Evolutionary conservation across 1,140 invertebrate species (phyloP), one percentile per base, ranked within the genome.

Genomic region (Anastrepha obliqua): DNA sequence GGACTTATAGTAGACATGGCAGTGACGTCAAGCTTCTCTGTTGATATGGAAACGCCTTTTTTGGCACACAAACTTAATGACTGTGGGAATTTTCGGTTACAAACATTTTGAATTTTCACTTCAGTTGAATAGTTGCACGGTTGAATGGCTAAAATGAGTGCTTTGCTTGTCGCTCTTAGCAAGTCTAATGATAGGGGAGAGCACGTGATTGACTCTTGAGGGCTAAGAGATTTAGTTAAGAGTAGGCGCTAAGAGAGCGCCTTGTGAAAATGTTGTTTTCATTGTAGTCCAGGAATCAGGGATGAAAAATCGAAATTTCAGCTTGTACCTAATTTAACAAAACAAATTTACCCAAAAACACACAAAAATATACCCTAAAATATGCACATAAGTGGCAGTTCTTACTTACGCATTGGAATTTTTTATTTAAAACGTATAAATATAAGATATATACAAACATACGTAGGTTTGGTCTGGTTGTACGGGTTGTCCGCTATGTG

Each of bases 1-100:
- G 39, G 7, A 44, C 51, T 55, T 6, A 55, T 8, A 55, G 6
- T 55, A 55, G 51, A 8, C 47, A 81, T 55, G n/a, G 5, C 47
- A n/a, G 11, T 29, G 74, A 58, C 74, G 74, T 55, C 74, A 81
- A 81, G n/a, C n/a, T 81, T 55, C 74, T 51, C 74, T 51, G 74
- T n/a, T 55, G 47, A 55, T 29, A 81, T 81, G 6, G 9, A 81
- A 81, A 81, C 74, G 47, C 74, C 47, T 51, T 67, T 67, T 67
- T 17, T 67, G 7, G 6, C 20, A 67, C 11, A 29, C 64, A 67
- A 20, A 67, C 64, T 20, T 81, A 81, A 81, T 81, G 74, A 81
- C 74, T 81, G 74, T 51, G 74, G 74, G 74, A 81, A 81, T 81
- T 81, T 81, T 55, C 74, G 9, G 74, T 81, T 81, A 81, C n/a